Conservation (phyloP, 2,797 vertebrate species). For the Gila robusta region DNA sequence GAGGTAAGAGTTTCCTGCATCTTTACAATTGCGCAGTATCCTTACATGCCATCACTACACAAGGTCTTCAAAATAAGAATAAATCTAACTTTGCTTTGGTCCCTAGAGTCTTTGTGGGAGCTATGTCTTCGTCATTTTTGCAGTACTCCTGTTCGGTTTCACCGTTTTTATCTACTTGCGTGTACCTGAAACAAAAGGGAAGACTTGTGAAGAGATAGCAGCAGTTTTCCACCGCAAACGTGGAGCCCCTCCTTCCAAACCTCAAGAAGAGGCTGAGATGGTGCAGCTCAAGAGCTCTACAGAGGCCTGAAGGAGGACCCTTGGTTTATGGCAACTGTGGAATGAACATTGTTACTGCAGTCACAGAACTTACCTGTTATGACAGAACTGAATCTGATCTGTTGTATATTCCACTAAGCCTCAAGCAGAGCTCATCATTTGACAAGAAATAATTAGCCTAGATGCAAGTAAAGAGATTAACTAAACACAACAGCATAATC, state of each 20-base stretch:
- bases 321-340: neutral
- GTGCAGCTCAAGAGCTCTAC: constrained; percentile 80
- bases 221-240: constrained; percentile 84
- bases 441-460: constrained; percentile 11
- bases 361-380: constrained; percentile 6
- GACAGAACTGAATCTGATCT: constrained; percentile 23
- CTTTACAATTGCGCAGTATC: neutral
- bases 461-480: neutral
- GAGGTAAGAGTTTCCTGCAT: constrained; percentile 74
- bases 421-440: neutral
- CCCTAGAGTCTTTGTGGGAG: constrained; percentile 80
- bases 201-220: constrained; percentile 92
- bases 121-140: constrained; percentile 91
- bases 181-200: constrained; percentile 96
- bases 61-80: neutral
- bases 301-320: constrained; percentile 74
- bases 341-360: constrained; percentile 34
- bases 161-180: constrained; percentile 87
- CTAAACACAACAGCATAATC: constrained; percentile 12
- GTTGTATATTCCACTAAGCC: neutral
- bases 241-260: neutral
- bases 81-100: constrained; percentile 16
- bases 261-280: constrained; percentile 79
- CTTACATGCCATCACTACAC: neutral
- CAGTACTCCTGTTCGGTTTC: constrained; percentile 84